These are phyloP conservation scores for Chelonoidis abingdonii DNA, from an alignment of 2,113 vertebrate genomes.

Conservation along the genomic window DNA sequence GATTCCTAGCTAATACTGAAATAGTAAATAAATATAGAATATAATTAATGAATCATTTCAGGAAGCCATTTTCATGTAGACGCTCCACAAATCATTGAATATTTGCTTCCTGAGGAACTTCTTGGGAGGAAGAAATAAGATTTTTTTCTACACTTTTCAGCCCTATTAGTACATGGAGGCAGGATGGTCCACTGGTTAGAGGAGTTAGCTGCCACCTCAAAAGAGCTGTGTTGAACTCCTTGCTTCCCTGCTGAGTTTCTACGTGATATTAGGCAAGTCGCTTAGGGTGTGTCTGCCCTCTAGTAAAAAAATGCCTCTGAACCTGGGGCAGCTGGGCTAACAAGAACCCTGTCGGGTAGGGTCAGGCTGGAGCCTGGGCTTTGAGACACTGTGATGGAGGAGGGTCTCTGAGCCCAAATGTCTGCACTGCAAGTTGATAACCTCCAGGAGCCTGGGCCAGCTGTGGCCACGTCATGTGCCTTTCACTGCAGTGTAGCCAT, in stretches of 20 bases:
- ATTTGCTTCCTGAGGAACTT: not conserved
- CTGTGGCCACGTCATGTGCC: not conserved
- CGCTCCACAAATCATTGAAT: not conserved
- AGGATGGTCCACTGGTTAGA: not conserved
- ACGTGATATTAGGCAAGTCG: not conserved
- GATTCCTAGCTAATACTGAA: not conserved
- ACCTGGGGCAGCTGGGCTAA: no score
- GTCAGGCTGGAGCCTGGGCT: not conserved
- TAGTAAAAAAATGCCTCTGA: not conserved
- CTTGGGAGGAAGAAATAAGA: not conserved
- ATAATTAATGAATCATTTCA: not conserved
- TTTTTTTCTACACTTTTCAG: not conserved
- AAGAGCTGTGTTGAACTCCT: not conserved
- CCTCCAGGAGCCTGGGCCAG: no score
- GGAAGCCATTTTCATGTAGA: not conserved
- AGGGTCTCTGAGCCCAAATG: not conserved
- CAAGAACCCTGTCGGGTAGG: not conserved
- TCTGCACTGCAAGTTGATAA: not conserved
- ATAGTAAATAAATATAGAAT: not conserved
- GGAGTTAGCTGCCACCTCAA: not conserved
- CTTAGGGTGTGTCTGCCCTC: not conserved
- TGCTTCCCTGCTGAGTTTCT: not conserved
- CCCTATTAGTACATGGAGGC: not conserved
- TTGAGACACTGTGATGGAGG: not conserved
- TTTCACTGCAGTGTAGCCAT: not conserved